A percentile compares a stretch with the other conserved stretches of the same genome.
These are phyloP conservation scores for Phaetusa simplex DNA, from an alignment of 2,113 vertebrate species.

Conservation along the genomic window DNA sequence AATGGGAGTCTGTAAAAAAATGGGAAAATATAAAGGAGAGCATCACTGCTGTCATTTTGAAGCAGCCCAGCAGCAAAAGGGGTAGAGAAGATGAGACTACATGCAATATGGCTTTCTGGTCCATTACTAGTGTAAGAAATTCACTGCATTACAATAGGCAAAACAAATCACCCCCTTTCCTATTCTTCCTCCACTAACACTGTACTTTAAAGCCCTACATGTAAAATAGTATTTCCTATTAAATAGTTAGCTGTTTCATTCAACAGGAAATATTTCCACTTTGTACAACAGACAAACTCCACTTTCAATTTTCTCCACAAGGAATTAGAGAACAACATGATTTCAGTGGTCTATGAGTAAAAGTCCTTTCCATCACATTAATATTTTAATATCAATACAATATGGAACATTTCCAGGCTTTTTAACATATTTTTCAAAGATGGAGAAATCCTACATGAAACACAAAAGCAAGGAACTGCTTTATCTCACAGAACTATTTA, in stretches of 20 bases:
- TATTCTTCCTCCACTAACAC: not conserved
- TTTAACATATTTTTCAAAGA: not conserved
- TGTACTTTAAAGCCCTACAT: not conserved
- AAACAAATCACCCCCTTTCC: not conserved
- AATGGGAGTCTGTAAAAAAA: not conserved
- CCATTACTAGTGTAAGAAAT: not conserved
- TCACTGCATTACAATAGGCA: not conserved
- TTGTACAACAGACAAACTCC: not conserved
- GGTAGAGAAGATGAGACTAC: not conserved
- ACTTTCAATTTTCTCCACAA: not conserved
- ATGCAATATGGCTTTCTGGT: not conserved
- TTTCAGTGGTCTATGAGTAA: not conserved
- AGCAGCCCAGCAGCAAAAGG: not conserved
- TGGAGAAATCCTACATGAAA: not conserved
- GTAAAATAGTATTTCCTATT: not conserved
- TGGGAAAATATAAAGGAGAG: conserved; percentile 4
- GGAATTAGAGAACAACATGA: not conserved
- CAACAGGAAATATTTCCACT: not conserved
- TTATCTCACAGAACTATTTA: not conserved
- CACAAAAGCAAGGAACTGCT: not conserved
- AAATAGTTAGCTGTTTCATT: not conserved
- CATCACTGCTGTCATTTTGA: conserved; percentile 28
- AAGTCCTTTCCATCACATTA: not conserved
- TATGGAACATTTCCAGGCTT: not conserved
- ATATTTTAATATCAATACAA: not conserved